Conservation (phyloP, 2,888 invertebrate genomes). For the Amphiduros pacificus region DNA sequence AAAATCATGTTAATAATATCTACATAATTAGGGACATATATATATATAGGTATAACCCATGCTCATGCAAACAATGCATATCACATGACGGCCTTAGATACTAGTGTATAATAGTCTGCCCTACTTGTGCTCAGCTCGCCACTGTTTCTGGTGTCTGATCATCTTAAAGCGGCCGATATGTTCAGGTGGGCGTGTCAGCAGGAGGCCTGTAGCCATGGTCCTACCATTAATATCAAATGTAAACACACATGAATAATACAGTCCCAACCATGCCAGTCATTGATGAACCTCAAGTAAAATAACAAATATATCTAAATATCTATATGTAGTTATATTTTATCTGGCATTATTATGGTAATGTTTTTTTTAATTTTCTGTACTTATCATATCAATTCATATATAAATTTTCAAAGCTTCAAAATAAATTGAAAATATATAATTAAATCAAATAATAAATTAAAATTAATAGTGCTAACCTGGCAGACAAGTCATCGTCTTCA, state of each 20-base stretch:
- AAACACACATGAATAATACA: neutral
- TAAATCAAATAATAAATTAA: neutral
- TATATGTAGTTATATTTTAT: too few species aligned
- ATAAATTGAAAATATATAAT: too few species aligned
- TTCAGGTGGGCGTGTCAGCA: conserved; percentile 62
- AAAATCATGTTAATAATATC: too few species aligned
- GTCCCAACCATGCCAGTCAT: too few species aligned
- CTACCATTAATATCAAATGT: conserved; percentile 24
- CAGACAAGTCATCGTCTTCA: conserved; percentile 56
- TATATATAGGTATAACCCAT: neutral
- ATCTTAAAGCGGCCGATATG: conserved; percentile 58
- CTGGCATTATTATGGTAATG: too few species aligned
- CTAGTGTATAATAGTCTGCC: too few species aligned
- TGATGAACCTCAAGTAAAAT: too few species aligned
- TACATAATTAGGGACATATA: neutral
- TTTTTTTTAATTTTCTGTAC: too few species aligned
- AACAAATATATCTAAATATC: too few species aligned
- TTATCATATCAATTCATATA: too few species aligned
- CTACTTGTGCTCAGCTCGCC: conserved; percentile 44
- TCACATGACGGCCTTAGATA: neutral
- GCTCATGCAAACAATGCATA: too few species aligned
- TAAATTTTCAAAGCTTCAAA: too few species aligned
- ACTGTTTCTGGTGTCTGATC: conserved; percentile 52
- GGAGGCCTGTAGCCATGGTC: conserved; percentile 55
- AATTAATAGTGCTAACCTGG: conserved; percentile 40